Conservation (phyloP, 2,113 vertebrate genomes). For the Puffinus mauretanicus region DNA sequence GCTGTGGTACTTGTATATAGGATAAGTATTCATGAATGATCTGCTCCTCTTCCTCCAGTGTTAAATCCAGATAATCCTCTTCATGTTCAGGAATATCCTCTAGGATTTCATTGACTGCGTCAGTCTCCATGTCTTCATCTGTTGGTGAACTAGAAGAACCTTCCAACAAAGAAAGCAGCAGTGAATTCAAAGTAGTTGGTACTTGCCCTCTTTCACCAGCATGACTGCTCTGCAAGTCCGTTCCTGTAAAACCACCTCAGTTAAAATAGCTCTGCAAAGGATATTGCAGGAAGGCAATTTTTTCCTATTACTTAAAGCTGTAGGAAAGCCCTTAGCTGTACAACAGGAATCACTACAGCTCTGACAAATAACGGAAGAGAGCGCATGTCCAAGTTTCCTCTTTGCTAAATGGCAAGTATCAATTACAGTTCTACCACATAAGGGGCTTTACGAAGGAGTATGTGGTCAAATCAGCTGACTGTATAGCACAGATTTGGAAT, state of each 20-base stretch:
- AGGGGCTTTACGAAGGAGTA: accelerated
- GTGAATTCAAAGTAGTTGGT: neutral
- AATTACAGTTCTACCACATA: neutral
- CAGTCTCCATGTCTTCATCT: conserved; percentile 80
- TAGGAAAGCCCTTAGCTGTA: neutral
- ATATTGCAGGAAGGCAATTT: neutral
- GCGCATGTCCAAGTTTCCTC: neutral
- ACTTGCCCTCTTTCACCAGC: neutral
- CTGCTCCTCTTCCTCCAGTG: conserved; percentile 89
- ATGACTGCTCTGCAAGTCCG: neutral
- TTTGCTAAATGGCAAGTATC: neutral
- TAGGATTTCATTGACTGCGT: conserved; percentile 89
- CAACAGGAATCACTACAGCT: neutral
- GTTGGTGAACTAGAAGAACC: conserved; percentile 75
- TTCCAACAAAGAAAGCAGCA: conserved; percentile 28
- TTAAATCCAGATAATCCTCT: conserved; percentile 95
- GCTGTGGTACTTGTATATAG: conserved; percentile 67
- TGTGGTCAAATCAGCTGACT: neutral
- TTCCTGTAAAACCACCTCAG: neutral
- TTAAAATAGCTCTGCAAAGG: neutral
- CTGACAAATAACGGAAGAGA: neutral
- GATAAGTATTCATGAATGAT: conserved; percentile 84
- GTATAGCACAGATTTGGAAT: neutral
- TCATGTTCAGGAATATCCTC: conserved; percentile 92
- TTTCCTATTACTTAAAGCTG: neutral